A percentile compares a stretch with the other conserved stretches of the same genome.
phyloP scores from a whole-genome alignment of 2,888 invertebrate species.

The Caenorhabditis virilis region DNA sequence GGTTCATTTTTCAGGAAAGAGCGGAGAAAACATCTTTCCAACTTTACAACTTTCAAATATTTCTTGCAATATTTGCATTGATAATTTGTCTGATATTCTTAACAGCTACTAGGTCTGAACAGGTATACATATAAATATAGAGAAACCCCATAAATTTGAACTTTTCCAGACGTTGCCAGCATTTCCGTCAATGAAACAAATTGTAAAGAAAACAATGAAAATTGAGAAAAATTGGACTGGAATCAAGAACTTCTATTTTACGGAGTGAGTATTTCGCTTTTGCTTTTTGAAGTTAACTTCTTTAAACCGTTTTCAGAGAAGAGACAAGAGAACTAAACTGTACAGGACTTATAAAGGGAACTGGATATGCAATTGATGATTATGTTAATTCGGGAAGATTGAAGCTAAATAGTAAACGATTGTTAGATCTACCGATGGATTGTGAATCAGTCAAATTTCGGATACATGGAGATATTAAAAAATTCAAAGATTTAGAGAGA shows the following conservation, averaged over 20 bases:
- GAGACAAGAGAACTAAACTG: constrained; percentile 26
- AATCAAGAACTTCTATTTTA: constrained; percentile 25
- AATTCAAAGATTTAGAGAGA: constrained; percentile 15
- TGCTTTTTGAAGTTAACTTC: not conserved
- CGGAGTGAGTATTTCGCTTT: constrained; percentile 9
- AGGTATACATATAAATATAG: not conserved
- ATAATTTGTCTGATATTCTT: not conserved
- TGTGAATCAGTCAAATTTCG: constrained; percentile 20
- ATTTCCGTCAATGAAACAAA: not conserved
- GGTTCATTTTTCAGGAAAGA: no score
- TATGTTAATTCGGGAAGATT: constrained; percentile 34
- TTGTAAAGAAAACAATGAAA: not conserved
- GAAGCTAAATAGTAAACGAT: constrained; percentile 14
- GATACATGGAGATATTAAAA: constrained; percentile 22
- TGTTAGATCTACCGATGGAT: constrained; percentile 34
- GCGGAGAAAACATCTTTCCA: not conserved
- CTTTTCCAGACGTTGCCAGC: not conserved
- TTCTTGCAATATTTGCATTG: not conserved
- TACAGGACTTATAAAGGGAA: constrained; percentile 15
- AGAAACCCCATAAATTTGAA: not conserved
- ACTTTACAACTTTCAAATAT: not conserved
- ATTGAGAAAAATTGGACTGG: not conserved
- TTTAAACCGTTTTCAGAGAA: no score
- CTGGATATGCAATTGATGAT: constrained; percentile 9
- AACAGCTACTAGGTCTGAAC: not conserved